Percentiles rank a stretch among this genome's conserved stretches.
phyloP scores from a whole-genome alignment of 2,797 vertebrate species.

The Dicrostonyx torquatus region DNA sequence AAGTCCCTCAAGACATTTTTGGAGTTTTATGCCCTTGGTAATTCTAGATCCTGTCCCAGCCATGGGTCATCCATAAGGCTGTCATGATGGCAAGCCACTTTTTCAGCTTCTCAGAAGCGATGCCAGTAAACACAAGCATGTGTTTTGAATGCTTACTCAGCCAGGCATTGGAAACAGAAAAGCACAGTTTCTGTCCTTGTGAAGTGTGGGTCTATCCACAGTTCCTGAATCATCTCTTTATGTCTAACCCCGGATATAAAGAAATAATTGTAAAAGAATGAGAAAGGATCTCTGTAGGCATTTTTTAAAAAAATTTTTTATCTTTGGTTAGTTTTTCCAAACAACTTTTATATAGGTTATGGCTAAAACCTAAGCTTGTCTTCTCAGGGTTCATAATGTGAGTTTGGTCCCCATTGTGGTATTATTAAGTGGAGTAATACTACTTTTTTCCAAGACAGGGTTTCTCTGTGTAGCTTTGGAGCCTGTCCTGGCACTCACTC shows the following conservation, averaged over 20 bases:
- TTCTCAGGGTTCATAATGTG: not conserved
- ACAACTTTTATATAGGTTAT: not conserved
- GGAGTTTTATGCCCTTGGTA: not conserved
- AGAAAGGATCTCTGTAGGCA: not conserved
- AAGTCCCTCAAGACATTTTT: not conserved
- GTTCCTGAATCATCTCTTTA: not conserved
- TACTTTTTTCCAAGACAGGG: not conserved
- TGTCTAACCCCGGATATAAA: not conserved
- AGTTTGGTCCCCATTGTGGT: not conserved
- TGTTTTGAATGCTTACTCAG: not conserved
- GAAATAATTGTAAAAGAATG: not conserved
- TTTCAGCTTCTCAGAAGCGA: not conserved
- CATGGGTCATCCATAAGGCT: not conserved
- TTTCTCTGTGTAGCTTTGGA: too few relatives aligned
- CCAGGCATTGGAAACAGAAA: not conserved
- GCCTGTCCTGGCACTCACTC: too few relatives aligned
- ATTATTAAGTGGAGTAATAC: not conserved
- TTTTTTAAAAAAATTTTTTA: not conserved
- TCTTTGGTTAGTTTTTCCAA: constrained; percentile 5
- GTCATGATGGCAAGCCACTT: not conserved
- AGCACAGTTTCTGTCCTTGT: not conserved
- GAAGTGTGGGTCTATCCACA: not conserved
- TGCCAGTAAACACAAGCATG: not conserved
- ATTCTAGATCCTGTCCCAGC: not conserved
- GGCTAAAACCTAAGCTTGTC: not conserved